These are phyloP conservation scores for Myanophis thanlyinensis DNA, from an alignment of 2,113 vertebrate species.

Conservation along the genomic window DNA sequence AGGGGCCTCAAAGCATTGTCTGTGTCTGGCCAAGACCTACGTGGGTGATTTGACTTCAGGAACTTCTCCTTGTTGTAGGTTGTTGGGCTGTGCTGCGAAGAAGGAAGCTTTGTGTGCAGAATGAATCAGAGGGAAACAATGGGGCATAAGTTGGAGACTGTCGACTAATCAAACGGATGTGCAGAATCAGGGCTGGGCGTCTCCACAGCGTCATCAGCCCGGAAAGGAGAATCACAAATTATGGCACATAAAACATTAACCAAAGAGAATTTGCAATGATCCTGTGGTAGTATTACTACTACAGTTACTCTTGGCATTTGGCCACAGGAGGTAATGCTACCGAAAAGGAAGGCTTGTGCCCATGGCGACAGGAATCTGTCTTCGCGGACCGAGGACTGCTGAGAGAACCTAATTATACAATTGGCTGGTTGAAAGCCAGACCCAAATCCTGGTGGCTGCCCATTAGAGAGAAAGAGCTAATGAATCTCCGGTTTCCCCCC, in stretches of 20 bases:
- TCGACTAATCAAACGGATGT: background rate
- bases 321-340: background rate
- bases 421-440: background rate
- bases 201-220: too few relatives aligned
- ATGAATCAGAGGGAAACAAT: background rate
- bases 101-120: background rate
- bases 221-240: background rate
- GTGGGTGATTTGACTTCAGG: background rate
- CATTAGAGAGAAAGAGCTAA: background rate
- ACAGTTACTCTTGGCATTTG: background rate
- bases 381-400: background rate
- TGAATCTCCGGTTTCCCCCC: background rate
- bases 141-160: background rate
- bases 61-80: background rate
- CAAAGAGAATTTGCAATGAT: background rate
- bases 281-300: background rate
- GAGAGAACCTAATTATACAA: background rate
- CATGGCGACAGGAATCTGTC: background rate
- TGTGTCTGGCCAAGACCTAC: background rate
- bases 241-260: background rate
- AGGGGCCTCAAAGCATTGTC: background rate
- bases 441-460: background rate
- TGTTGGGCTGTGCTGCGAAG: background rate
- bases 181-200: background rate
- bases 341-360: too few relatives aligned